Percentiles rank a stretch among this genome's conserved stretches.
phyloP scores from a whole-genome alignment of 2,113 vertebrate species.

The Chloroceryle aenea region DNA sequence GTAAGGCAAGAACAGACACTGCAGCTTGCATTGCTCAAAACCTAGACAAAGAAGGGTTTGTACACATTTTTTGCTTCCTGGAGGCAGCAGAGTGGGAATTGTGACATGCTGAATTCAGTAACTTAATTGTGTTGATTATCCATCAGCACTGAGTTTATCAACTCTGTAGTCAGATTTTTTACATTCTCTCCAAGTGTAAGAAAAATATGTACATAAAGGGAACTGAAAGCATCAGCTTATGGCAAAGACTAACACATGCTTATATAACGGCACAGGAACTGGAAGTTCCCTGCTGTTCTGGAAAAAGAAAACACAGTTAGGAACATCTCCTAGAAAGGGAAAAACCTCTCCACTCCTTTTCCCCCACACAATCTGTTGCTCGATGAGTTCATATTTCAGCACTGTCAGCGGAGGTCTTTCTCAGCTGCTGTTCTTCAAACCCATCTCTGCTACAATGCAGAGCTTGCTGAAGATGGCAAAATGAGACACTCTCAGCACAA shows the following conservation, averaged over 20 bases:
- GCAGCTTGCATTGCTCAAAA: not conserved
- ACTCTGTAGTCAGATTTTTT: not conserved
- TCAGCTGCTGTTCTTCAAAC: not conserved
- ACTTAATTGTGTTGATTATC: constrained; percentile 8
- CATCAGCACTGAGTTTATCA: not conserved
- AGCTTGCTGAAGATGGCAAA: not conserved
- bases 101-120: constrained; percentile 5
- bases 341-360: constrained; percentile 22
- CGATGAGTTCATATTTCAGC: not conserved
- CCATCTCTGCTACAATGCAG: not conserved
- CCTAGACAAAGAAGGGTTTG: not conserved
- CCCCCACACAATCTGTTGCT: constrained; percentile 43
- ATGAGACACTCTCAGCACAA: not conserved
- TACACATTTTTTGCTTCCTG: not conserved
- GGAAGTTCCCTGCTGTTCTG: constrained; percentile 46
- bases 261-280: not conserved
- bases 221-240: not conserved
- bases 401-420: not conserved
- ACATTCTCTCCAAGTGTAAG: not conserved
- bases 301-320: constrained; percentile 10
- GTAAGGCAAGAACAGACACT: not conserved
- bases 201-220: not conserved
- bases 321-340: constrained; percentile 28
- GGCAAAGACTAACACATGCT: constrained; percentile 23
- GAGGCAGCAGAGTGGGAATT: not conserved